Percentiles rank a stretch among this genome's conserved stretches.
Conservation (phyloP, 2,113 vertebrate genomes). For the Condylura cristata region DNA sequence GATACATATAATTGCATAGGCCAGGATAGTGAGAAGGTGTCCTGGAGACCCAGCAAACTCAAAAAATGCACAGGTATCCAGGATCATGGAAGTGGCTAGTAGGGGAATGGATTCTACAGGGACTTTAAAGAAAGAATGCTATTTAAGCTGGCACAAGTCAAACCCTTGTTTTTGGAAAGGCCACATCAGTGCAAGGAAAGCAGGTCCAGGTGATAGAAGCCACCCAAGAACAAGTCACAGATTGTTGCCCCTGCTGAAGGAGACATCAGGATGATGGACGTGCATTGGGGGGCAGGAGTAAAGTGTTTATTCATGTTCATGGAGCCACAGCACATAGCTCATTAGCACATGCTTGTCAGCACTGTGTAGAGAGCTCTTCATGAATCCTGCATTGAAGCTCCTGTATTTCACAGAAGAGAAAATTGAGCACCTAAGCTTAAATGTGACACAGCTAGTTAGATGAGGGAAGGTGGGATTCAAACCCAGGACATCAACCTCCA, state of each 20-base stretch:
- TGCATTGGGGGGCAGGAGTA: neutral
- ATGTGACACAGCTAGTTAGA: neutral
- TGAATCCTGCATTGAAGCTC: neutral
- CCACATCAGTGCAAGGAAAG: too few species aligned
- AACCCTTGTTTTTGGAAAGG: neutral
- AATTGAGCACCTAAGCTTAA: neutral
- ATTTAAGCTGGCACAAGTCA: neutral
- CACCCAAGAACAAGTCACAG: neutral
- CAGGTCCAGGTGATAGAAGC: neutral
- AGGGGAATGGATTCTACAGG: too few species aligned
- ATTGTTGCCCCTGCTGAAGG: too few species aligned
- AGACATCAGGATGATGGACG: neutral
- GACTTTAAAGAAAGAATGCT: neutral
- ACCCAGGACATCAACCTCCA: neutral
- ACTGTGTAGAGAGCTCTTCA: accelerated
- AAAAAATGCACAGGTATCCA: neutral
- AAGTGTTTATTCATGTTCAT: too few species aligned
- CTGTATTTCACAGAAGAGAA: neutral
- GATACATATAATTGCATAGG: too few species aligned
- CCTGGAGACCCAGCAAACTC: neutral
- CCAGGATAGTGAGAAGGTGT: neutral
- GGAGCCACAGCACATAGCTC: accelerated
- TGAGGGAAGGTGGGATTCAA: neutral
- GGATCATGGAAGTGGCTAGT: neutral
- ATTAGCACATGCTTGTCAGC: accelerated